These are phyloP conservation scores for Blera fallax DNA, from an alignment of 2,888 invertebrate species.

Conservation along the genomic window DNA sequence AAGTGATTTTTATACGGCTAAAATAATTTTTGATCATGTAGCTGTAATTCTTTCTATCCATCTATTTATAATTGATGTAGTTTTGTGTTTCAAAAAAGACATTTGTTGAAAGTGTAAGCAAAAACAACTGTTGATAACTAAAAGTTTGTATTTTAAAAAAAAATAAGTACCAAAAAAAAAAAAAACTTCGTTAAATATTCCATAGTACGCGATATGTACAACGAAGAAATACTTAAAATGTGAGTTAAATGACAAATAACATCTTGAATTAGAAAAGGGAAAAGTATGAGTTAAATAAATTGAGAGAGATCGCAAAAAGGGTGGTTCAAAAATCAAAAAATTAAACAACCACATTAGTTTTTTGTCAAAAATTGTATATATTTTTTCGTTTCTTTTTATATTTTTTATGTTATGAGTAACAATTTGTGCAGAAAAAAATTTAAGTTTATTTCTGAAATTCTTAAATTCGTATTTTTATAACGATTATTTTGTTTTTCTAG, in stretches of 20 bases:
- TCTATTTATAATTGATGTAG: background rate
- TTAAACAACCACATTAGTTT: slow-evolving; percentile 52
- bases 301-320: slow-evolving; percentile 27
- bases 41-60: background rate
- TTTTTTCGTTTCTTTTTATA: slow-evolving; percentile 56
- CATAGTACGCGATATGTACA: slow-evolving; percentile 36
- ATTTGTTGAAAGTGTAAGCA: background rate
- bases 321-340: slow-evolving; percentile 43
- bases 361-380: slow-evolving; percentile 72
- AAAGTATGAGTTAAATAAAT: slow-evolving; percentile 44
- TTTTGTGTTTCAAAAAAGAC: background rate
- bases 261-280: slow-evolving; percentile 40
- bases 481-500: no score
- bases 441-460: slow-evolving; percentile 34
- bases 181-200: slow-evolving; percentile 29
- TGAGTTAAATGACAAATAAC: slow-evolving; percentile 56
- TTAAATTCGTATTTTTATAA: slow-evolving; percentile 4
- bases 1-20: no score
- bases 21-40: no score
- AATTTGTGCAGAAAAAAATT: slow-evolving; percentile 32
- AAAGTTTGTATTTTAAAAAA: background rate
- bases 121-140: background rate
- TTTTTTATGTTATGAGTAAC: slow-evolving; percentile 27
- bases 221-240: slow-evolving; percentile 69
- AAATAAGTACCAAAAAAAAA: background rate